Conservation (phyloP, 2,888 invertebrate genomes). For the Caenorhabditis sinica region DNA sequence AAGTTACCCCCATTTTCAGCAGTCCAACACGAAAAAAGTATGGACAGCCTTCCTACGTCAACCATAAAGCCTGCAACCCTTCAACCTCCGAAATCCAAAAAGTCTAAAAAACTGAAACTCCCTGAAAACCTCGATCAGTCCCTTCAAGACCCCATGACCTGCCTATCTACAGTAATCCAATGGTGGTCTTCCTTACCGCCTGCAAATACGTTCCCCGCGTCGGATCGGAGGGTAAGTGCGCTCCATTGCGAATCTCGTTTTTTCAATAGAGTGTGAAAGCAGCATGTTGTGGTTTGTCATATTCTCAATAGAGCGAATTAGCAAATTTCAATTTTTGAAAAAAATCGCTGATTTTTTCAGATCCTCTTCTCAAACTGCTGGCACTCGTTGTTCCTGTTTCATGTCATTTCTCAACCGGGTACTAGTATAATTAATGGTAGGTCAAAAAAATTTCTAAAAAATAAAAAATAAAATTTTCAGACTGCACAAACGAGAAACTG, state of each 20-base stretch:
- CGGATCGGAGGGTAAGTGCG: conserved; percentile 33
- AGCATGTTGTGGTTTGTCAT: no score
- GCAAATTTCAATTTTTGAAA: neutral
- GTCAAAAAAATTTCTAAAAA: conserved; percentile 13
- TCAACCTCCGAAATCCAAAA: neutral
- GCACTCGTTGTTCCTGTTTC: conserved; percentile 67
- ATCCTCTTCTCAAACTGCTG: conserved; percentile 69
- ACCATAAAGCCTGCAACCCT: neutral
- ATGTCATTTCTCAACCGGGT: conserved; percentile 43
- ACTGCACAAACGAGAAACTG: conserved; percentile 60
- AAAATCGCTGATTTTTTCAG: conserved; percentile 37
- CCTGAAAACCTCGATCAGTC: neutral
- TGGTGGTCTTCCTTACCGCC: conserved; percentile 53
- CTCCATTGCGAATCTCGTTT: no score
- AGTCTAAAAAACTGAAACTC: neutral
- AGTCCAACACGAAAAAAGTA: conserved; percentile 64
- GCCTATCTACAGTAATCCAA: conserved; percentile 37
- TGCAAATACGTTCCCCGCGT: conserved; percentile 31
- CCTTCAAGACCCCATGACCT: conserved; percentile 5
- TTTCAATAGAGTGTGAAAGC: no score
- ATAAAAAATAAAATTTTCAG: conserved; percentile 25
- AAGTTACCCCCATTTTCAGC: conserved; percentile 54
- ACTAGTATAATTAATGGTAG: conserved; percentile 40
- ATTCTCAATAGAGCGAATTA: neutral
- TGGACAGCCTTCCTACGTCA: neutral